Base-by-base conservation (phyloP, 2,888 invertebrate species). In the Chrysolina americana region DNA sequence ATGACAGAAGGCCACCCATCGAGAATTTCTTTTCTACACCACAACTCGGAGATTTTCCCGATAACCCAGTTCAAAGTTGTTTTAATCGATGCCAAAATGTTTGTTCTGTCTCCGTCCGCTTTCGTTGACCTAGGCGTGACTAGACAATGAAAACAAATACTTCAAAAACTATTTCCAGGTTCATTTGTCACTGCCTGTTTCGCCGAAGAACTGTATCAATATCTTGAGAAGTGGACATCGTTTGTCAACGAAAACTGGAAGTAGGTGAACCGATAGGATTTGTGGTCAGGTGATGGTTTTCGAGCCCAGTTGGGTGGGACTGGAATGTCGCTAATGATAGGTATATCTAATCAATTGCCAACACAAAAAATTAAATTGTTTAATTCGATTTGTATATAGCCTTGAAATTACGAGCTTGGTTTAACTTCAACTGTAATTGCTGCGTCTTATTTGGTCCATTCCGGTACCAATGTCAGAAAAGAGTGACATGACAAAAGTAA, bases 141-240 rank as follows among this genome's bases (percentile, higher is more conserved):
- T 17, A 41, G 68, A 36, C 53, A 41, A 53, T 36, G 53, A 53
- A 66, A 68, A 68, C 68, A 68, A 50, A 68, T 68, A 68, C 17
- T n/a, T 41, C 41, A 13, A 41, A 53, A 50, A 23, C 68, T 53
- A 56, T 66, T 41, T 28, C 68, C 53, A 36, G 41, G 44, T 53
- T 68, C 68, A 68, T 68, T 68, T 68, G 68, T 68, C 68, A 68
- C 41, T 68, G 68, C 68, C 53, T 41, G 56, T 21, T 59, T 36
- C 59, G 36, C n/a, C 59, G 59, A 59, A 41, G 41, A 68, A 53
- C 17, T 68, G 68, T 68, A 68, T 68, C 68, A 53, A 68, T 50
- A 68, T 50, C 53, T 21, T 15, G 17, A 19, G 36, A 53, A 36
- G 15, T 53, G 36, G 53, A 36, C 53, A 56, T 68, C 68, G 53